These are phyloP conservation scores for Papilio polyxenes DNA, from an alignment of 1,140 invertebrate species.

Conservation along the genomic window DNA sequence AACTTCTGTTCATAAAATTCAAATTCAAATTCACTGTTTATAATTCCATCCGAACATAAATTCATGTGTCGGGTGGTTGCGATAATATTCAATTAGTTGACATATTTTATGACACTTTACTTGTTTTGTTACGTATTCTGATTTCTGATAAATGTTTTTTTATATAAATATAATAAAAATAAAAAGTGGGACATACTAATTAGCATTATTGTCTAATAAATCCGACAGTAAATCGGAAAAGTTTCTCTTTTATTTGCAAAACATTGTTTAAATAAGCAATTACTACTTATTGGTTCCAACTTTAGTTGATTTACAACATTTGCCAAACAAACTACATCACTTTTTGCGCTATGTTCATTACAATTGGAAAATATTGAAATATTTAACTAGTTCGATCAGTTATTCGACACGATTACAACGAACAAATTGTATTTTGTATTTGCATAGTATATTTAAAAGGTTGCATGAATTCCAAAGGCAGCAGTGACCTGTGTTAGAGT, in stretches of 20 bases:
- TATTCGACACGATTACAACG: not conserved
- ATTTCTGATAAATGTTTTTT: not conserved
- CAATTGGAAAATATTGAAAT: not conserved
- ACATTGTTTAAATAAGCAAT: not conserved
- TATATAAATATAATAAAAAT: no score
- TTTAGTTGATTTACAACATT: not conserved
- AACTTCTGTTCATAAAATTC: not conserved
- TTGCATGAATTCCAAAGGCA: not conserved
- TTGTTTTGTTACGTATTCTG: not conserved
- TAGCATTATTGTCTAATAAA: not conserved
- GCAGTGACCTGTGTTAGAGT: constrained; percentile 13
- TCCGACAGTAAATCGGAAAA: not conserved
- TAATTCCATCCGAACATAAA: not conserved
- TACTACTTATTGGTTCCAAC: not conserved
- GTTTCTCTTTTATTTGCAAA: not conserved
- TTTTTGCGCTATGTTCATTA: not conserved
- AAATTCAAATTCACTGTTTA: constrained; percentile 7
- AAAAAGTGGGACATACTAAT: not conserved
- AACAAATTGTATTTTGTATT: not conserved
- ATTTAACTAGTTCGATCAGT: not conserved
- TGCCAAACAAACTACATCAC: not conserved
- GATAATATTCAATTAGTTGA: constrained; percentile 6
- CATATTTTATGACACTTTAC: constrained; percentile 9
- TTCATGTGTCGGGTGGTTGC: constrained; percentile 6
- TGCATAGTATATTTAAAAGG: not conserved